Base-by-base conservation (phyloP, 2,888 invertebrate genomes). In the Pandemis corylana region DNA sequence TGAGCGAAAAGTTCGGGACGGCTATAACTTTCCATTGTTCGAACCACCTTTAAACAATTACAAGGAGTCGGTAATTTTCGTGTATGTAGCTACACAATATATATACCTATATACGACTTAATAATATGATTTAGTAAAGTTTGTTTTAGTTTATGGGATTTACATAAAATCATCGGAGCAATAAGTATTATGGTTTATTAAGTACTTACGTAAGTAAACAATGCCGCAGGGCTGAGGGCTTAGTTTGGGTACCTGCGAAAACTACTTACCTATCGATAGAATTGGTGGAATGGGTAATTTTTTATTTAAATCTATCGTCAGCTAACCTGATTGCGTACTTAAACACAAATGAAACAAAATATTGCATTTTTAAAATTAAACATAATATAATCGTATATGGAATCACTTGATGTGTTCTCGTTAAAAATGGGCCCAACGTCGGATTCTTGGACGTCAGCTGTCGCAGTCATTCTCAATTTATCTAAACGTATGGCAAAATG, bases 11-110 rank as follows among this genome's bases (percentile, higher is more conserved):
- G 70, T 63, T 72, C 12, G 66, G 64, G 64, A 28, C 66, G 67
- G 69, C 74, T 77, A 79, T 79, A 78, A 80, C 75, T 76, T 78
- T 76, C 75, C 75, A 77, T 80, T 78, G 71, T 71, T 73, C 64
- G 76, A 78, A 78, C 80, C 76, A 76, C 76, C 76, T 76, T 78
- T 72, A 63, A 77, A 76, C 69, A 79, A 62, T 77, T 78, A 74
- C 69, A 59, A 68, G 64, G 62, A 68, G 72, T 77, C 72, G 28
- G 63, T 49, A 41, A 61, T 61, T 66, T 63, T 64, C 49, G 59
- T 59, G 59, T 59, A 20, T 15, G 53, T 53, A 51, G 56, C 20
- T 20, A 20, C 1, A 20, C 20, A 20, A 20, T 20, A 20, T 20
- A 20, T 20, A 20, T 20, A 20, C 5, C 9, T 13, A 44, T 44